Conservation (phyloP, 2,113 vertebrate genomes). For the Pteruthius melanotis region DNA sequence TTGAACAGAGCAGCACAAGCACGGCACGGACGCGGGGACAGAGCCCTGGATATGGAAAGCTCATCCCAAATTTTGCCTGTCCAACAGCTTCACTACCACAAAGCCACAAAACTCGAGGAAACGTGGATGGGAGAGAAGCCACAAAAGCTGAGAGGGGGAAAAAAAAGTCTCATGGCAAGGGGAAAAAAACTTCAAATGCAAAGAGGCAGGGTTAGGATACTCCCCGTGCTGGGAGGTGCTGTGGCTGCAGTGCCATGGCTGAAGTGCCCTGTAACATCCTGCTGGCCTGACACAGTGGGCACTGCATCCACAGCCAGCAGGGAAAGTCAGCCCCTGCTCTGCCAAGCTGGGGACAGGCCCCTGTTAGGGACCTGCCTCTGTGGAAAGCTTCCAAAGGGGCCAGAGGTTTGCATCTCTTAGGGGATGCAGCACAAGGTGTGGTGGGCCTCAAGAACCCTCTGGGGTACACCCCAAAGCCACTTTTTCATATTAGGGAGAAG, state of each 20-base stretch:
- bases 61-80: background rate
- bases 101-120: background rate
- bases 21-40: accelerated
- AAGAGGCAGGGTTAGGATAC: background rate
- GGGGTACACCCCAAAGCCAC: background rate
- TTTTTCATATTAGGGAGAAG: background rate
- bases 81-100: background rate
- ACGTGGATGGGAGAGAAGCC: background rate
- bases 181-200: background rate
- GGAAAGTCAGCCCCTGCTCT: background rate
- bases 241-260: too few relatives aligned
- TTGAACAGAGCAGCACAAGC: background rate
- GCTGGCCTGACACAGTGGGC: accelerated
- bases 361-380: background rate
- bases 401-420: background rate
- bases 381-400: background rate
- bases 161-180: accelerated
- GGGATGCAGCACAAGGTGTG: background rate
- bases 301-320: background rate
- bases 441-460: too few relatives aligned
- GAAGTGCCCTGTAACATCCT: background rate
- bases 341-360: background rate
- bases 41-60: background rate
- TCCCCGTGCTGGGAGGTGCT: accelerated
- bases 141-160: background rate